These are phyloP conservation scores for Nebria ingens DNA, from an alignment of 1,140 invertebrate genomes.

Conservation along the genomic window DNA sequence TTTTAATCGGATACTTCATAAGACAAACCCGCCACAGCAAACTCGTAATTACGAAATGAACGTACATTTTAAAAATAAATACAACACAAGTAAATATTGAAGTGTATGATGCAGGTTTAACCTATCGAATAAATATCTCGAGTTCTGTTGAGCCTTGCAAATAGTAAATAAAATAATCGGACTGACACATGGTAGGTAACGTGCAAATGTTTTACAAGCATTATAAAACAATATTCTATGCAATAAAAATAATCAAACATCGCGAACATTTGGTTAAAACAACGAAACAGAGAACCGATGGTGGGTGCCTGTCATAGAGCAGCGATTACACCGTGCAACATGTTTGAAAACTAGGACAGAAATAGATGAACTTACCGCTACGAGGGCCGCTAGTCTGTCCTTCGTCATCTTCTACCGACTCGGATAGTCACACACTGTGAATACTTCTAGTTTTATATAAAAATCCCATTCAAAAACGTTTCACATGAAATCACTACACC, in stretches of 20 bases:
- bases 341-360: neutral
- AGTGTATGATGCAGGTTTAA: neutral
- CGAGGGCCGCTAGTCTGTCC: conserved; percentile 93
- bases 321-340: conserved; percentile 1
- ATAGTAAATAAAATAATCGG: neutral
- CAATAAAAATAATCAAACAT: neutral
- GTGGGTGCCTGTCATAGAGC: conserved; percentile 1
- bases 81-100: neutral
- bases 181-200: too few relatives aligned
- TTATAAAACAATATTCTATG: too few relatives aligned
- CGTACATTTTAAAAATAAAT: neutral
- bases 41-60: too few relatives aligned
- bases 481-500: conserved; percentile 63
- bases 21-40: neutral
- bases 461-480: conserved; percentile 67
- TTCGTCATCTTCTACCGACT: conserved; percentile 79
- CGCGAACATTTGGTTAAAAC: neutral
- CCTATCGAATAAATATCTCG: neutral
- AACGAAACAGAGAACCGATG: neutral
- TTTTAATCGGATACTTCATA: neutral
- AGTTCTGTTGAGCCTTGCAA: neutral
- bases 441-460: conserved; percentile 49
- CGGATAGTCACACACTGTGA: conserved; percentile 44
- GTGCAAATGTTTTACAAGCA: too few relatives aligned
- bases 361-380: conserved; percentile 63